A percentile compares a stretch with the other conserved stretches of the same genome.
Evolutionary conservation across 2,797 vertebrate genomes (phyloP).

Genomic region (Masticophis lateralis): DNA sequence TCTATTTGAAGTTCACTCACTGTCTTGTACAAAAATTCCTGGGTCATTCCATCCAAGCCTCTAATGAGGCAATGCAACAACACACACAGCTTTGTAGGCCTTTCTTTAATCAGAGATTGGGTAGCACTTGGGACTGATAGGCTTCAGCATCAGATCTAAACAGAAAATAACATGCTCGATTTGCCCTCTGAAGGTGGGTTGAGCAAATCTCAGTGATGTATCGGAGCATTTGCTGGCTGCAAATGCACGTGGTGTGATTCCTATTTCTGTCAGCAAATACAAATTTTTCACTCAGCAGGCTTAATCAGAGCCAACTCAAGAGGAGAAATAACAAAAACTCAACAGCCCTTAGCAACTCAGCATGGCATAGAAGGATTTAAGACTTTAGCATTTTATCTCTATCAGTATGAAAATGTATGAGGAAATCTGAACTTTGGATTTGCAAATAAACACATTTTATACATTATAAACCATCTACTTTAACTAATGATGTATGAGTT

Average conservation of each 20-base stretch:
- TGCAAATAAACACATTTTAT: conserved; percentile 76
- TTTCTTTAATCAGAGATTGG: conserved; percentile 77
- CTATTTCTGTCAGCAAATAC: conserved; percentile 87
- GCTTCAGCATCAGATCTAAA: conserved; percentile 85
- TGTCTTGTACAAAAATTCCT: conserved; percentile 81
- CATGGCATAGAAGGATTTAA: conserved; percentile 79
- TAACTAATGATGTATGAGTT: conserved; percentile 39
- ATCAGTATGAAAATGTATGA: conserved; percentile 81
- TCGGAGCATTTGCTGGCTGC: conserved; percentile 83
- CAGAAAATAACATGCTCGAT: conserved; percentile 90
- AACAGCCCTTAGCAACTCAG: conserved; percentile 80
- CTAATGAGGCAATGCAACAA: conserved; percentile 77
- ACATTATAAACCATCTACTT: conserved; percentile 67
- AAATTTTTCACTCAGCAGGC: conserved; percentile 89
- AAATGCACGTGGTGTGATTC: conserved; percentile 74
- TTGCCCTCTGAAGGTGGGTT: conserved; percentile 83
- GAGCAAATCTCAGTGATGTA: conserved; percentile 83
- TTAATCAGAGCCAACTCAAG: conserved; percentile 77
- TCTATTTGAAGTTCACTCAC: conserved; percentile 90
- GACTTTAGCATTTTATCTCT: conserved; percentile 80
- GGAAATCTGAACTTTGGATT: conserved; percentile 75
- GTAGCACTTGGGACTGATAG: conserved; percentile 82
- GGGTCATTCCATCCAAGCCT: conserved; percentile 76
- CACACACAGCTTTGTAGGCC: conserved; percentile 72
- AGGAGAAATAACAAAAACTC: conserved; percentile 81